These are phyloP conservation scores for Nibea coibor DNA, from an alignment of 2,113 vertebrate genomes.

Conservation along the genomic window DNA sequence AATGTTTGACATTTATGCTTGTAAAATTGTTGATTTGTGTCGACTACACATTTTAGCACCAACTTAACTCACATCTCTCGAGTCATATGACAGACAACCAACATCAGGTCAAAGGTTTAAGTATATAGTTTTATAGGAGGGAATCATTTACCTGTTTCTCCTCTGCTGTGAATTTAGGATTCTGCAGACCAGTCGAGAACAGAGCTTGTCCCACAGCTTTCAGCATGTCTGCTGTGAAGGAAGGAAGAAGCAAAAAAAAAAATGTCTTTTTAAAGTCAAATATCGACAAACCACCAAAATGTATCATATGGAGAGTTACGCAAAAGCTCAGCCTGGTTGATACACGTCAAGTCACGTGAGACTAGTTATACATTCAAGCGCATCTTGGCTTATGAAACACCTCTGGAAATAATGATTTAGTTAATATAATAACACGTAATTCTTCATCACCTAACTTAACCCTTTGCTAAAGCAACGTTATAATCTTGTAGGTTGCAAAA, in stretches of 20 bases:
- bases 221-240: constrained; percentile 72
- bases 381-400: neutral
- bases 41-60: neutral
- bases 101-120: constrained; percentile 25
- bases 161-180: constrained; percentile 75
- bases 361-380: neutral
- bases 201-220: constrained; percentile 81
- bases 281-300: neutral
- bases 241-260: too few relatives aligned
- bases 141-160: constrained; percentile 76
- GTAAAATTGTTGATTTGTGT: neutral
- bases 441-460: neutral
- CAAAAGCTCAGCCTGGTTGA: neutral
- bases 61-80: neutral
- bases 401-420: neutral
- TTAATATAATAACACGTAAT: neutral
- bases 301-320: fast-evolving
- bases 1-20: neutral
- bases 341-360: constrained; percentile 16
- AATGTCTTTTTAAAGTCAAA: neutral
- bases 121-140: neutral
- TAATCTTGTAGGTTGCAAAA: neutral
- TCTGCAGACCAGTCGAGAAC: constrained; percentile 79
- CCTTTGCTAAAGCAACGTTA: neutral
- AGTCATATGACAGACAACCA: neutral